phyloP scores from a whole-genome alignment of 2,888 invertebrate genomes.

The Andrena chrysosceles region DNA sequence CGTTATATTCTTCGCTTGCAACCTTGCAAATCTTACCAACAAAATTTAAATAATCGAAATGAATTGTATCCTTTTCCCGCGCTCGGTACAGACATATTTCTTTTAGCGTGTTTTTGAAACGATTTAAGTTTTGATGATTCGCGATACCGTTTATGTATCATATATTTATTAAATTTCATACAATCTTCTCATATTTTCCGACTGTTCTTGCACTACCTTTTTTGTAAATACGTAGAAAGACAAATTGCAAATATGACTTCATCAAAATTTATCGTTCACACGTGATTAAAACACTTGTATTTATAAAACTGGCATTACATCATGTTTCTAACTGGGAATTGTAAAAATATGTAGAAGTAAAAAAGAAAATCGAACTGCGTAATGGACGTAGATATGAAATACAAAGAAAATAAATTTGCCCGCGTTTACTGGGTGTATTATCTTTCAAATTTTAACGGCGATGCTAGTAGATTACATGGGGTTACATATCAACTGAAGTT shows the following conservation, averaged over 20 bases:
- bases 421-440: not conserved
- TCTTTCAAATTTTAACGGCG: slow-evolving; percentile 7
- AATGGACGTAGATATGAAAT: not conserved
- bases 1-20: not conserved
- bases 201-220: not conserved
- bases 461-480: not conserved
- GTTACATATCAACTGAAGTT: not conserved
- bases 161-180: not conserved
- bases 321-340: not conserved
- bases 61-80: not conserved
- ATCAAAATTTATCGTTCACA: too few species aligned
- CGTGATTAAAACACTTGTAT: too few species aligned
- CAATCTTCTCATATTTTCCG: not conserved
- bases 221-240: not conserved
- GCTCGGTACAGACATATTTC: not conserved
- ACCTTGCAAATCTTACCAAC: not conserved
- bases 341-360: not conserved
- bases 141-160: not conserved
- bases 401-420: not conserved
- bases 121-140: not conserved
- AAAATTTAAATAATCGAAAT: not conserved
- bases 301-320: too few species aligned
- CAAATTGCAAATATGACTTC: too few species aligned
- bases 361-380: not conserved
- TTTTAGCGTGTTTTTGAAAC: not conserved